These are phyloP conservation scores for Mylabris phalerata DNA, from an alignment of 1,140 invertebrate genomes.

Conservation along the genomic window DNA sequence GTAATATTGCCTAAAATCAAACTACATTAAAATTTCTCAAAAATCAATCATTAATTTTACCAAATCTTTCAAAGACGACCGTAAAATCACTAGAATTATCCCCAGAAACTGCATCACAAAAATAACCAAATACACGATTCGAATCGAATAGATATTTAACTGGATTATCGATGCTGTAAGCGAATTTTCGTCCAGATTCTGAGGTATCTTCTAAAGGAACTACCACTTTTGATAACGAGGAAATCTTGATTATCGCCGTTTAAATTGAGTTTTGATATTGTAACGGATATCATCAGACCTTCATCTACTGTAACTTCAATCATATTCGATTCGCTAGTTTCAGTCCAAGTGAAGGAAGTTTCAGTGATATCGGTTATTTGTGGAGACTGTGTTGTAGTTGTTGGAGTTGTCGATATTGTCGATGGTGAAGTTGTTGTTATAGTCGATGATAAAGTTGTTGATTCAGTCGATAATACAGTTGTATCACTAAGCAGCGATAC, in stretches of 20 bases:
- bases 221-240: slow-evolving; percentile 3
- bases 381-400: not conserved
- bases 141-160: slow-evolving; percentile 1
- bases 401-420: not conserved
- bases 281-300: not conserved
- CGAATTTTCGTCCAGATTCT: slow-evolving; percentile 2
- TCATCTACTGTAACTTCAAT: not conserved
- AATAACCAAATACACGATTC: slow-evolving; percentile 1
- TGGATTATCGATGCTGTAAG: not conserved
- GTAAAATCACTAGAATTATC: not conserved
- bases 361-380: not conserved
- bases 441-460: no score
- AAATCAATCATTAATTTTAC: not conserved
- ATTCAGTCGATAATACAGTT: no score
- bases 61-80: not conserved
- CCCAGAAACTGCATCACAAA: not conserved
- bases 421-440: not conserved
- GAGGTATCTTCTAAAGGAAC: not conserved
- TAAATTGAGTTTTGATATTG: not conserved
- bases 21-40: no score
- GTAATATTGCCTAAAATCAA: slow-evolving; percentile 1
- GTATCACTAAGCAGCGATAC: no score
- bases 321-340: not conserved
- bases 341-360: slow-evolving; percentile 4
- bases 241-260: not conserved